Evolutionary conservation across 2,797 vertebrate species (phyloP).

Genomic region (Diceros bicornis): DNA sequence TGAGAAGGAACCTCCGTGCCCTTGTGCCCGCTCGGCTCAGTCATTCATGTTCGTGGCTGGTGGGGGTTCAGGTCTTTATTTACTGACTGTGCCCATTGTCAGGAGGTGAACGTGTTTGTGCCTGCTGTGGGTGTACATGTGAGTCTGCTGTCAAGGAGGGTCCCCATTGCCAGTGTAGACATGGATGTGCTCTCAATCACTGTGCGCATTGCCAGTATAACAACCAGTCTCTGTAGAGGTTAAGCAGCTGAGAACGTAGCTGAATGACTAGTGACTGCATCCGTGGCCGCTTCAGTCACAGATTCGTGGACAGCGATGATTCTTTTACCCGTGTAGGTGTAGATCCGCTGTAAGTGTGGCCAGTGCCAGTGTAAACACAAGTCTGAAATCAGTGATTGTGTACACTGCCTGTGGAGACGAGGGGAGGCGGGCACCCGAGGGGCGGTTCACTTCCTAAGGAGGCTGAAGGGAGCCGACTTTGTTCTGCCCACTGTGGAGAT

Average conservation of each 20-base stretch:
- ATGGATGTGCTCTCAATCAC: not conserved
- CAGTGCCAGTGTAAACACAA: not conserved
- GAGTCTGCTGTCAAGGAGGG: not conserved
- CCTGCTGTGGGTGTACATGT: not conserved
- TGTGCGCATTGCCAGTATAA: not conserved
- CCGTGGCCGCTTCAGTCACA: not conserved
- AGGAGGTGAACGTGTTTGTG: not conserved
- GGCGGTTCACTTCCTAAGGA: not conserved
- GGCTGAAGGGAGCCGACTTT: not conserved
- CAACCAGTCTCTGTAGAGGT: not conserved
- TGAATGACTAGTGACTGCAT: not conserved
- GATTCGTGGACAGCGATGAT: not conserved
- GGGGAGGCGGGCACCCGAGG: no score
- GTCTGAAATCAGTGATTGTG: not conserved
- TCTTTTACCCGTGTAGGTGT: not conserved
- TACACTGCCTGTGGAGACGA: rapidly evolving
- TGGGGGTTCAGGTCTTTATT: not conserved
- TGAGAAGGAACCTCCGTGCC: not conserved
- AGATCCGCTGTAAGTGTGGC: not conserved
- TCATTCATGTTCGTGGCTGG: not conserved
- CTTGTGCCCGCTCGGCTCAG: not conserved
- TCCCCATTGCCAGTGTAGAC: not conserved
- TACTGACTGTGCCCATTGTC: not conserved
- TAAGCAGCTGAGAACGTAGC: not conserved
- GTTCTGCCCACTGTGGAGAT: rapidly evolving